These are phyloP conservation scores for Gasterosteus aculeatus DNA, from an alignment of 2,113 vertebrate genomes.

Conservation along the genomic window DNA sequence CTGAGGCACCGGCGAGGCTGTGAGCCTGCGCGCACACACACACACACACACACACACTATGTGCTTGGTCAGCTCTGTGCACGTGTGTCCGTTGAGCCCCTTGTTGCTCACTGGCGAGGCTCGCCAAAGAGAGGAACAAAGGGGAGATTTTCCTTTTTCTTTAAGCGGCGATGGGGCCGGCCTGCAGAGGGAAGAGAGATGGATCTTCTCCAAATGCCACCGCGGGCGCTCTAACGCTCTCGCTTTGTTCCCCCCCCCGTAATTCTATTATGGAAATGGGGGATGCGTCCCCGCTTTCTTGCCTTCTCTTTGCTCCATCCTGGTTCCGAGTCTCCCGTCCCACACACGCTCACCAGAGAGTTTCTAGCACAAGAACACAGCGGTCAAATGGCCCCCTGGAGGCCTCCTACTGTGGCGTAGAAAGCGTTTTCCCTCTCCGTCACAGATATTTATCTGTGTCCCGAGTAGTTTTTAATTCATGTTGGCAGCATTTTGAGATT, in stretches of 20 bases:
- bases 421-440: slow-evolving; percentile 7
- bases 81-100: slow-evolving; percentile 32
- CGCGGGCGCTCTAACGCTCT: slow-evolving; percentile 69
- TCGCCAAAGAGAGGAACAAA: slow-evolving; percentile 54
- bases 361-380: slow-evolving; percentile 57
- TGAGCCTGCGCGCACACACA: slow-evolving; percentile 3
- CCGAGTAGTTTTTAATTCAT: slow-evolving; percentile 9
- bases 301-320: slow-evolving; percentile 32
- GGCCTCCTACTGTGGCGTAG: slow-evolving; percentile 30
- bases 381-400: slow-evolving; percentile 43
- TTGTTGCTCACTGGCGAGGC: slow-evolving; percentile 42
- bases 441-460: slow-evolving; percentile 34
- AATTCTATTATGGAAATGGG: slow-evolving; percentile 76
- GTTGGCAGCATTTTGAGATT: slow-evolving; percentile 8
- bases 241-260: slow-evolving; percentile 66
- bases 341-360: slow-evolving; percentile 17
- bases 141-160: slow-evolving; percentile 60
- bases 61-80: slow-evolving; percentile 26
- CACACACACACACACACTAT: neutral
- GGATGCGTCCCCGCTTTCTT: slow-evolving; percentile 60
- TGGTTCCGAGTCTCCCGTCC: slow-evolving; percentile 31
- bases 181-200: slow-evolving; percentile 64
- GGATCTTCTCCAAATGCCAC: slow-evolving; percentile 72
- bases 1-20: slow-evolving; percentile 20
- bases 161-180: slow-evolving; percentile 40